phyloP scores from a whole-genome alignment of 2,113 vertebrate genomes.

The Arvicanthis niloticus region DNA sequence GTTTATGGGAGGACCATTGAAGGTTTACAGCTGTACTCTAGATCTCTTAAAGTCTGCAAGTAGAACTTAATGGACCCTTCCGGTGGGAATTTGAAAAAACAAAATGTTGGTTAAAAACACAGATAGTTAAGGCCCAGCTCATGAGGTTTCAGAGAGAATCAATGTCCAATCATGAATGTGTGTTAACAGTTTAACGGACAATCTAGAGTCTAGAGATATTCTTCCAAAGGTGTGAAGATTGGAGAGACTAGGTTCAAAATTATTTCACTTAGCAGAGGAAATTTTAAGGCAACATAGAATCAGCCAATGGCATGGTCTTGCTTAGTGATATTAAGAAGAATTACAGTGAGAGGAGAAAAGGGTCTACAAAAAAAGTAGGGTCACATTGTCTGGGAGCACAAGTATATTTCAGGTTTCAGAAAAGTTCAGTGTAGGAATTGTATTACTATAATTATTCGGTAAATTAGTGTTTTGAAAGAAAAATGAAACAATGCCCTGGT shows the following conservation, averaged over 20 bases:
- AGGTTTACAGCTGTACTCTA: background rate
- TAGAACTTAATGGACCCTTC: background rate
- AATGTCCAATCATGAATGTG: background rate
- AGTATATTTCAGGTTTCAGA: background rate
- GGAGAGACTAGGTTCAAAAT: background rate
- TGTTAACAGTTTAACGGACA: background rate
- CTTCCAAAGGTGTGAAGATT: background rate
- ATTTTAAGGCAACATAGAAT: background rate
- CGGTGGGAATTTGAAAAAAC: background rate
- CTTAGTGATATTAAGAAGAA: background rate
- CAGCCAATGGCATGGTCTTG: background rate
- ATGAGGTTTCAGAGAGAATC: background rate
- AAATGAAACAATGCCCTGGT: background rate
- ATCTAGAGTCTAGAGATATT: background rate
- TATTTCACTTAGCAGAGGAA: background rate
- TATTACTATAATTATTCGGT: background rate
- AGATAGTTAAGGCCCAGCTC: background rate
- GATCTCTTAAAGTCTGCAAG: background rate
- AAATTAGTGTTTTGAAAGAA: background rate
- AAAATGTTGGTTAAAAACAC: background rate
- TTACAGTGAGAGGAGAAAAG: background rate
- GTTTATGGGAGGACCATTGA: background rate
- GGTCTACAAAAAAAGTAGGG: background rate
- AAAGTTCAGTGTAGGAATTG: background rate
- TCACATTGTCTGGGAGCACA: background rate